phyloP scores from a whole-genome alignment of 2,888 invertebrate species.

The Meta bourneti region DNA sequence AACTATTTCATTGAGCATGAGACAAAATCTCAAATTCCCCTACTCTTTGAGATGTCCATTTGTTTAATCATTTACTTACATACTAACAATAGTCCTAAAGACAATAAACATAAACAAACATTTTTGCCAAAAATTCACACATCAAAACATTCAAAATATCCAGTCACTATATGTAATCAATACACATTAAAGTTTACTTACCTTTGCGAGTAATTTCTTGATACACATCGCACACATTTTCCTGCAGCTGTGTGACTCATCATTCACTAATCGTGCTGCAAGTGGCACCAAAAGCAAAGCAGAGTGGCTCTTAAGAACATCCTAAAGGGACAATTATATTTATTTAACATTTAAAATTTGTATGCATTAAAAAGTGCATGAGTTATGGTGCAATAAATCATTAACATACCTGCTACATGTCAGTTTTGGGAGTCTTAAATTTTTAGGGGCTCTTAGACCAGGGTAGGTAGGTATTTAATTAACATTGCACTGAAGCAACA shows the following conservation, averaged over 20 bases:
- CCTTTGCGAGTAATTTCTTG: conserved; percentile 85
- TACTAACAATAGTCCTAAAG: not conserved
- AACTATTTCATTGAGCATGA: too few species aligned
- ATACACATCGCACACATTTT: conserved; percentile 88
- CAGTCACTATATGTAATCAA: not conserved
- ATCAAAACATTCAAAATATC: not conserved
- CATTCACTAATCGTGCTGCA: conserved; percentile 90
- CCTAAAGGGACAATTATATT: conserved; percentile 82
- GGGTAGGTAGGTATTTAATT: too few species aligned
- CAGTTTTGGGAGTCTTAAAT: too few species aligned
- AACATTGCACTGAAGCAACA: too few species aligned
- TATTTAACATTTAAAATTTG: not conserved
- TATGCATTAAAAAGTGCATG: too few species aligned
- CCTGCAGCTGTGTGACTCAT: conserved; percentile 88
- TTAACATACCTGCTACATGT: too few species aligned
- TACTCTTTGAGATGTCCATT: too few species aligned
- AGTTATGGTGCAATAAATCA: too few species aligned
- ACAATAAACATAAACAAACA: not conserved
- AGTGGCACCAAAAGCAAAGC: conserved; percentile 88
- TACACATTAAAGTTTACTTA: conserved; percentile 66
- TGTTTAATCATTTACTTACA: too few species aligned
- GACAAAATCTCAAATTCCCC: too few species aligned
- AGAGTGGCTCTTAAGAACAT: conserved; percentile 83
- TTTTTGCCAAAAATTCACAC: not conserved
- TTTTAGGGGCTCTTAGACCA: too few species aligned